Base-by-base conservation (phyloP, 2,888 invertebrate species). In the Drosophila barbarae region DNA sequence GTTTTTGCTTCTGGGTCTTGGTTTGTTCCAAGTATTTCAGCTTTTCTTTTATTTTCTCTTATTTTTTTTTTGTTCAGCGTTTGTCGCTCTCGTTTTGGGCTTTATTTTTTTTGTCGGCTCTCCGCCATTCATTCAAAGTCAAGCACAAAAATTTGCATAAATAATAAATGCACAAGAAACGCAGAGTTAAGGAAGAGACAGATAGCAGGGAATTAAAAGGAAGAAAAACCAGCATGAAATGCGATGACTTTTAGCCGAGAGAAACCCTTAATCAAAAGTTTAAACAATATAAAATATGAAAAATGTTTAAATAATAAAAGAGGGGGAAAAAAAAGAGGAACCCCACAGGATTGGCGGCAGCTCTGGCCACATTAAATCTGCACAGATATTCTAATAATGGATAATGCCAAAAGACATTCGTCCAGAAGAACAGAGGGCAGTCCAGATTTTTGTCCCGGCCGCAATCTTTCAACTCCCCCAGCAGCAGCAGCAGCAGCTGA, bases 211-310 rank as follows among this genome's bases (percentile, higher is more conserved):
- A 39, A 38, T 39, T 26, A 65, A 65, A 39, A 21, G 13, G 13
- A 41, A 50, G 56, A 55, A 63, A 53, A 36, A 13, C 34, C 39
- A 57, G 47, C 50, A 53, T 50, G 56, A 36, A 65, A 58, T 39
- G 59, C 28, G 28, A 46, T 56, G 53, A 66, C 63, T 55, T 63
- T 41, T 59, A 60, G 77, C 67, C 66, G 57, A 80, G 28, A 7
- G 6, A 21, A 76, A 68, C 73, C 81, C 81, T 77, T 83, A 78
- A 78, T 78, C 78, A 78, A 83, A 78, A 80, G 81, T 79, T 83
- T 80, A 83, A 78, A 79, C 74, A 78, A 77, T 76, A 76, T 77
- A 74, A 76, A 79, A 82, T 79, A 80, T 80, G 77, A 83, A 83
- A 70, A 81, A 72, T 64, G 57, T 47, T 75, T 51, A 64, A 49